A percentile compares a stretch with the other conserved stretches of the same genome.
These are phyloP conservation scores for Monochamus alternatus DNA, from an alignment of 2,888 invertebrate species.

Conservation along the genomic window DNA sequence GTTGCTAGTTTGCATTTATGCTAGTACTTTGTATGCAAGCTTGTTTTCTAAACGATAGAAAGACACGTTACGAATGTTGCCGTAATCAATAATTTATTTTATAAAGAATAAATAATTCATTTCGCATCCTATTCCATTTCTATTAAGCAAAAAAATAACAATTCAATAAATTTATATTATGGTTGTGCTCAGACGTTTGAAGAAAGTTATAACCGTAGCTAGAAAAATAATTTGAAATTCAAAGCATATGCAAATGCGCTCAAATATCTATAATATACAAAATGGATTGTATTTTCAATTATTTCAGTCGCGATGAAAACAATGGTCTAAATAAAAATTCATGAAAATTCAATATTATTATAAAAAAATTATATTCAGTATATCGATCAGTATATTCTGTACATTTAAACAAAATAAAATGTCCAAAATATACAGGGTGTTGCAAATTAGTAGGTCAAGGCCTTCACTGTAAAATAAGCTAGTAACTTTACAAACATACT, in stretches of 20 bases:
- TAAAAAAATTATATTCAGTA: too few species aligned
- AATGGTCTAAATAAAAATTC: not conserved
- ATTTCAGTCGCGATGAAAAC: not conserved
- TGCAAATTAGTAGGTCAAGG: too few species aligned
- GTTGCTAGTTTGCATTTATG: not conserved
- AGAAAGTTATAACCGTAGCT: too few species aligned
- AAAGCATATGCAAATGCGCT: slow-evolving; percentile 45
- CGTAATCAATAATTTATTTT: not conserved
- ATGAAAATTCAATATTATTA: slow-evolving; percentile 6
- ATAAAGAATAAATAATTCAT: not conserved
- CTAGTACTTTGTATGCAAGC: not conserved
- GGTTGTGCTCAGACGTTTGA: slow-evolving; percentile 8
- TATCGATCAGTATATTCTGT: too few species aligned
- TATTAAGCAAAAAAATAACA: not conserved
- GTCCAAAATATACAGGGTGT: too few species aligned
- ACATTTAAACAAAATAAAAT: too few species aligned
- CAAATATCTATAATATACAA: slow-evolving; percentile 28
- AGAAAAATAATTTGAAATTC: slow-evolving; percentile 41
- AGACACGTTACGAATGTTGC: not conserved
- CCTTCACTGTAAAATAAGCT: too few species aligned
- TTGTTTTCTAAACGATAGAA: not conserved
- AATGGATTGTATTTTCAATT: slow-evolving; percentile 43
- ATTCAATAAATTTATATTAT: slow-evolving; percentile 8
- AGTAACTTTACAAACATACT: too few species aligned
- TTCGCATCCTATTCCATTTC: not conserved